phyloP scores from a whole-genome alignment of 2,113 vertebrate species.

The Hypomesus transpacificus region DNA sequence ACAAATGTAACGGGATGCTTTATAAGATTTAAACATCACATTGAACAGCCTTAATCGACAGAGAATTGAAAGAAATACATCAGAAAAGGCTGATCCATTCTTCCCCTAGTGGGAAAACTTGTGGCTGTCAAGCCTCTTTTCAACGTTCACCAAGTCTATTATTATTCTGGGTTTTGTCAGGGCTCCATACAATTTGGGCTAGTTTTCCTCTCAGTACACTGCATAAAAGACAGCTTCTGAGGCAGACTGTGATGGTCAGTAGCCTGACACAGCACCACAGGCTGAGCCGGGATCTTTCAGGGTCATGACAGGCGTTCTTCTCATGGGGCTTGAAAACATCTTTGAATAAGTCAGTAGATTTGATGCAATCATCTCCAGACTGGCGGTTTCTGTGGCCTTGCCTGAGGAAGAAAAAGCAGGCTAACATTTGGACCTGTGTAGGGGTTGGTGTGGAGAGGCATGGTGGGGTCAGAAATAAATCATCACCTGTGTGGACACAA shows the following conservation, averaged over 20 bases:
- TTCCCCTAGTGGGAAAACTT: neutral
- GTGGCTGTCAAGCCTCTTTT: too few relatives aligned
- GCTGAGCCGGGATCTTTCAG: neutral
- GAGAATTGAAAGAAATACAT: neutral
- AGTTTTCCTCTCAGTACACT: neutral
- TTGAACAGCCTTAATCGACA: neutral
- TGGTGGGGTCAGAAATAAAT: constrained; percentile 1
- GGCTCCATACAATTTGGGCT: neutral
- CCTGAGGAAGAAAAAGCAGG: constrained; percentile 3
- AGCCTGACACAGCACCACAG: neutral
- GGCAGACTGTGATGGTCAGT: neutral
- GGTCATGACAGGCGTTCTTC: neutral
- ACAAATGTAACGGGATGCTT: constrained; percentile 25
- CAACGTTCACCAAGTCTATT: neutral
- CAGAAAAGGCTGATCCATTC: constrained; percentile 18
- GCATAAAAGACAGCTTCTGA: neutral
- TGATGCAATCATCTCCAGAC: neutral
- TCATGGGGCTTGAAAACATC: constrained; percentile 8
- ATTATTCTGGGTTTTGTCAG: neutral
- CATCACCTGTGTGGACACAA: constrained; percentile 9
- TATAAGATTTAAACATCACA: constrained; percentile 20
- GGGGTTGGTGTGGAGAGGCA: constrained; percentile 25
- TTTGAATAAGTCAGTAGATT: neutral
- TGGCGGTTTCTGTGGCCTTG: neutral
- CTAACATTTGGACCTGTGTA: constrained; percentile 12